Base-by-base conservation (phyloP, 2,113 vertebrate species). In the Cardinalis cardinalis region DNA sequence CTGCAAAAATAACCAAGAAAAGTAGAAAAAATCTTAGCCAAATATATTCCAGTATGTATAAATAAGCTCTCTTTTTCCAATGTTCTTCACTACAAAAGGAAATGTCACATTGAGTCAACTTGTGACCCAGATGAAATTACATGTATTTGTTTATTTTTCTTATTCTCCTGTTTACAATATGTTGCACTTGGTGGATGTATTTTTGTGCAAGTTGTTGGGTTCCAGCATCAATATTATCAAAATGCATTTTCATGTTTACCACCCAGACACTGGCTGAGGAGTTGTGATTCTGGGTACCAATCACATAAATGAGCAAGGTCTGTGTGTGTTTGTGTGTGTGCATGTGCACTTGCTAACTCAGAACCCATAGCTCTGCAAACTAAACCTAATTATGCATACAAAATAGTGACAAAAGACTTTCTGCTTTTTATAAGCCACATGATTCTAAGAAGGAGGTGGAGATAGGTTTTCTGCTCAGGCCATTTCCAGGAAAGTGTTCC, bases 141-240 rank as follows among this genome's bases (percentile, higher is more conserved):
- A 79, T 53, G 63, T 60, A 34, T 83, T 87, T 96, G 89, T 93
- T 95, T 95, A 82, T 92, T 95, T 94, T 93, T 76, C 71, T 95
- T 90, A 52, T 72, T 56, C 77, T 87, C 43, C 59, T 89, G 66
- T 87, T 95, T 92, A 89, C 55, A 93, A 17, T 44, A 48, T 40
- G 28, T 83, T 84, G 68, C 55, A 41, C n/a, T 89, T 38, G 20
- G 61, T 85, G 66, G 71, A 60, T 5, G 16, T 70, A 32, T 73
- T 92, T 89, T 87, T 55, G 51, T 36, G 14, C 23, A 7, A 28
- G 25, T 20, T 70, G 19, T 66, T 83, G 44, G 0, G 2, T 76
- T 80, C 66, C 48, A 59, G n/a, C n/a, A 41, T 49, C 28, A 51
- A 51, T 73, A 58, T 41, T 58, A 66, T 61, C 28, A 81, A 75